Evolutionary conservation across 64 coral and sea anemone genomes (phyloP).

Genomic region (Pocillopora verrucosa): DNA sequence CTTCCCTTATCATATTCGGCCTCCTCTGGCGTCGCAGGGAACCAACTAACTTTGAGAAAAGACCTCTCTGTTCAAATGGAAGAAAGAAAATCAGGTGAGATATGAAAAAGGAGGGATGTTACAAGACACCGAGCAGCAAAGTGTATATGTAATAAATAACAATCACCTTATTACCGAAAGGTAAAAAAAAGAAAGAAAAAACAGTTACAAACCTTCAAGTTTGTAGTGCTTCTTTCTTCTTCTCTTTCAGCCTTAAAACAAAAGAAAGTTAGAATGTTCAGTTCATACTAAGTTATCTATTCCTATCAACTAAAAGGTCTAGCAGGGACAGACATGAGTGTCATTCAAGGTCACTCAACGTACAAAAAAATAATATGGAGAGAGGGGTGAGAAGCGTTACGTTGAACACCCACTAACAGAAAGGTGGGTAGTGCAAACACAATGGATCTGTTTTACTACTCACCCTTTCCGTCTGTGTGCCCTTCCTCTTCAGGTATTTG

Average conservation of each 20-base stretch:
- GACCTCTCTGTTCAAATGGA: slow-evolving; percentile 8
- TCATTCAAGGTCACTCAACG: too few species aligned
- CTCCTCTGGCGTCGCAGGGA: slow-evolving; percentile 7
- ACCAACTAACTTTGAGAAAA: slow-evolving; percentile 37
- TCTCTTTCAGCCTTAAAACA: slow-evolving; percentile 24
- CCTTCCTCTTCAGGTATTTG: slow-evolving; percentile 80
- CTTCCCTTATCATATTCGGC: background rate
- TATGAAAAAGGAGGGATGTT: background rate
- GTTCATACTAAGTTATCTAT: background rate
- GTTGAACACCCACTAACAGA: too few species aligned
- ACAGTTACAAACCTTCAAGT: slow-evolving; percentile 4
- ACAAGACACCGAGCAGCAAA: background rate
- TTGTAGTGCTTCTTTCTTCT: background rate
- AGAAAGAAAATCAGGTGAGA: background rate
- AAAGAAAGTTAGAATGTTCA: background rate
- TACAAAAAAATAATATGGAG: too few species aligned
- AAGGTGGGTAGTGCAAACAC: too few species aligned
- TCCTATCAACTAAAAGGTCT: too few species aligned
- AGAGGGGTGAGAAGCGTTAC: too few species aligned
- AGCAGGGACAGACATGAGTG: too few species aligned
- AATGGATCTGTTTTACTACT: background rate
- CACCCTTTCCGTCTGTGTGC: slow-evolving; percentile 47
- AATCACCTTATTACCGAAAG: background rate
- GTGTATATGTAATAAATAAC: background rate
- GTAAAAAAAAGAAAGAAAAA: background rate